Evolutionary conservation across 2,113 vertebrate species (phyloP).

Genomic region (Clupea harengus): DNA sequence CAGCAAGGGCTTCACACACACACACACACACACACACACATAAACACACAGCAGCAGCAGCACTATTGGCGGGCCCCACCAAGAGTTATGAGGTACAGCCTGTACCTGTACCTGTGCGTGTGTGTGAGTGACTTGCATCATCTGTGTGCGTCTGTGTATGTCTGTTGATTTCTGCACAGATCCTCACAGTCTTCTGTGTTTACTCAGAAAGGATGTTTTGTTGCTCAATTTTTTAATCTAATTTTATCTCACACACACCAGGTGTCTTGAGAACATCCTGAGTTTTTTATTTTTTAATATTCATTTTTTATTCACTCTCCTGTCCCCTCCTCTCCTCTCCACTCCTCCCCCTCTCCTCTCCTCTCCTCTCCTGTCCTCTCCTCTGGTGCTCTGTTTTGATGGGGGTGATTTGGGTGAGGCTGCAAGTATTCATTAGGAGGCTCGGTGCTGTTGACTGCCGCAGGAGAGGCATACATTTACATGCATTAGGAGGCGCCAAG

Average conservation of each 20-base stretch:
- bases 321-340: neutral
- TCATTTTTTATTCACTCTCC: neutral
- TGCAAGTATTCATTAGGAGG: slow-evolving; percentile 15
- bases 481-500: neutral
- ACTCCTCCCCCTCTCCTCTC: neutral
- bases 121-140: neutral
- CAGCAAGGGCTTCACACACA: neutral
- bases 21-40: too few species aligned
- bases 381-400: neutral
- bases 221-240: neutral
- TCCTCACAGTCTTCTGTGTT: slow-evolving; percentile 19
- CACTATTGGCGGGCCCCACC: too few species aligned
- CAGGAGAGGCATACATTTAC: slow-evolving; percentile 26
- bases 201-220: neutral
- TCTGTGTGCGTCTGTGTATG: neutral
- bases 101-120: neutral
- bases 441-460: neutral
- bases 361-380: neutral
- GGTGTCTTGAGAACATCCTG: neutral
- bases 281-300: neutral
- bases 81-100: too few species aligned
- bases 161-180: too few species aligned
- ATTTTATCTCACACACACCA: neutral
- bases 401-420: neutral
- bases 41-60: too few species aligned